Percentiles rank a stretch among this genome's conserved stretches.
phyloP scores from a whole-genome alignment of 2,888 invertebrate genomes.

The Drosophila neotestacea region DNA sequence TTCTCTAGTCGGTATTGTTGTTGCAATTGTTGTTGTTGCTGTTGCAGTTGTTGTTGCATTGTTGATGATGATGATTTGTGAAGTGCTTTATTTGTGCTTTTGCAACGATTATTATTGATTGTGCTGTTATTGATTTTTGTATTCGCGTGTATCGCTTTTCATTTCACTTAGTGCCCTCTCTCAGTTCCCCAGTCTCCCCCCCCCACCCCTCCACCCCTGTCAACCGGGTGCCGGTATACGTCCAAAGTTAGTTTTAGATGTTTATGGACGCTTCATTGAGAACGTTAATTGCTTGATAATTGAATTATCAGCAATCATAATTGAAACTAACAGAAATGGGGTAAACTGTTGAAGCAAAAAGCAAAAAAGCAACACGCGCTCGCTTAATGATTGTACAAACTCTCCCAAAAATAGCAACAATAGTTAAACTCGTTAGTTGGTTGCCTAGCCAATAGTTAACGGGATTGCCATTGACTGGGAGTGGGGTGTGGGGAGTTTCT shows the following conservation, averaged over 20 bases:
- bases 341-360: constrained; percentile 6
- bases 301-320: constrained; percentile 75
- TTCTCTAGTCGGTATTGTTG: constrained; percentile 5
- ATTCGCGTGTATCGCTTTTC: constrained; percentile 46
- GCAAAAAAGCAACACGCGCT: constrained; percentile 65
- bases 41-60: constrained; percentile 3
- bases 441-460: constrained; percentile 40
- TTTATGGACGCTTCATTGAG: constrained; percentile 58
- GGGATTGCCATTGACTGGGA: neutral
- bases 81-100: constrained; percentile 62
- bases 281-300: constrained; percentile 74
- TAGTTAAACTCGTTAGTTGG: constrained; percentile 13
- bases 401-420: constrained; percentile 24
- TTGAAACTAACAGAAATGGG: constrained; percentile 43
- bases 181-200: neutral
- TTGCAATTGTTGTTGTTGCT: constrained; percentile 12
- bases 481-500: constrained; percentile 13
- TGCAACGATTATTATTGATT: constrained; percentile 63
- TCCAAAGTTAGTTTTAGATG: constrained; percentile 26
- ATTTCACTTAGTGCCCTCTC: constrained; percentile 23
- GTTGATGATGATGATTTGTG: constrained; percentile 27
- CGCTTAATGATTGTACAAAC: constrained; percentile 42
- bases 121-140: constrained; percentile 52
- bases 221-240: constrained; percentile 7
- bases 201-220: neutral